Evolutionary conservation across 2,797 vertebrate genomes (phyloP).

Genomic region (Corythornis leucogaster): DNA sequence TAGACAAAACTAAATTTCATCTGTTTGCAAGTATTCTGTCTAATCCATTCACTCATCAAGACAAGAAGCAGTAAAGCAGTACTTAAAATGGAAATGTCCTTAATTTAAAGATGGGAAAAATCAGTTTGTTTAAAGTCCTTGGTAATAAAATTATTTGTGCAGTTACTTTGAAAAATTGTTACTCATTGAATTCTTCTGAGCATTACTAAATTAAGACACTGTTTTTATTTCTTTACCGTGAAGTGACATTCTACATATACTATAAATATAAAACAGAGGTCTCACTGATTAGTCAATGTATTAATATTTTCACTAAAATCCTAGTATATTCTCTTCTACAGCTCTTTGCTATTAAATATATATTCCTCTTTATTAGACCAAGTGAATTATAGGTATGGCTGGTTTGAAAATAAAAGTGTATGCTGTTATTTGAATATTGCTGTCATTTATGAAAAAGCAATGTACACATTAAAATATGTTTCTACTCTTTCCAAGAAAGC

Average conservation of each 20-base stretch:
- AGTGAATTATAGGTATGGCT: not conserved
- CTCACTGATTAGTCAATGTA: not conserved
- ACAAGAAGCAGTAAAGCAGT: not conserved
- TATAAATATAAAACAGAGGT: not conserved
- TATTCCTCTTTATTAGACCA: not conserved
- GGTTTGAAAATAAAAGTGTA: not conserved
- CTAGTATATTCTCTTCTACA: not conserved
- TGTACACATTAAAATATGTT: not conserved
- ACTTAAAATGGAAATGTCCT: not conserved
- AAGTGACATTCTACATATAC: not conserved
- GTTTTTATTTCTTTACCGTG: not conserved
- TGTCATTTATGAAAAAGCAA: not conserved
- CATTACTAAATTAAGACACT: not conserved
- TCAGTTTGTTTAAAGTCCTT: not conserved
- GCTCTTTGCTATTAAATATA: not conserved
- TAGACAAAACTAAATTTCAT: not conserved
- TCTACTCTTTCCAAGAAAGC: not conserved
- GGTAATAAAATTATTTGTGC: not conserved
- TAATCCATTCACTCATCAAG: not conserved
- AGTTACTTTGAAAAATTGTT: not conserved
- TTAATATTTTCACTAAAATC: not conserved
- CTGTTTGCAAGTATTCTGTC: not conserved
- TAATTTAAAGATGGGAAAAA: not conserved
- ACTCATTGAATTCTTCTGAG: not conserved
- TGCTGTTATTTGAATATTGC: not conserved